Percentiles rank a stretch among this genome's conserved stretches.
Conservation (phyloP, 2,797 vertebrate genomes). For the Choloepus didactylus region DNA sequence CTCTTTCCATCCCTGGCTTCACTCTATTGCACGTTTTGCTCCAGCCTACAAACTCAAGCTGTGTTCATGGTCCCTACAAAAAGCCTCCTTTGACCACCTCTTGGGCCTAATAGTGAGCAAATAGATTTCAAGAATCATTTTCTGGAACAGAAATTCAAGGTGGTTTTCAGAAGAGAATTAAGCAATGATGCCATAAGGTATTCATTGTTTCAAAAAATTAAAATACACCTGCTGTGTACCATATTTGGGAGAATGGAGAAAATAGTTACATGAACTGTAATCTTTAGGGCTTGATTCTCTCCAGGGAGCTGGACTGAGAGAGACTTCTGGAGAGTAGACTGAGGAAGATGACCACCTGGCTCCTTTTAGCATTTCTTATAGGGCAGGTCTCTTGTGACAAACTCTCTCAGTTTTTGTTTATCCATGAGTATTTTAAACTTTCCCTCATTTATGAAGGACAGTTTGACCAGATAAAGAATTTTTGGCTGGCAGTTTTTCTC, state of each 20-base stretch:
- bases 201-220: neutral
- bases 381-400: too few relatives aligned
- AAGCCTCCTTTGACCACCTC: neutral
- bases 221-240: neutral
- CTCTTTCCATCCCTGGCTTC: neutral
- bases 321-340: neutral
- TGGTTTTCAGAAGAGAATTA: neutral
- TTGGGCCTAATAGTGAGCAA: neutral
- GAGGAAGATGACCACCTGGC: neutral
- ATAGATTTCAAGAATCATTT: neutral
- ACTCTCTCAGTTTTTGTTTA: too few relatives aligned
- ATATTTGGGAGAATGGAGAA: neutral
- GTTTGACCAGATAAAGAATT: too few relatives aligned
- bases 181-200: neutral
- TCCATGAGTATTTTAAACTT: too few relatives aligned
- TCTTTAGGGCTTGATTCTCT: neutral
- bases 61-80: neutral
- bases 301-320: neutral
- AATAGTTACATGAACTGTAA: neutral
- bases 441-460: too few relatives aligned
- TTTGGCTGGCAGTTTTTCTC: too few relatives aligned
- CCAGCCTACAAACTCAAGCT: neutral
- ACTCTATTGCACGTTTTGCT: neutral
- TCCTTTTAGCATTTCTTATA: too few relatives aligned
- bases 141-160: neutral